Base-by-base conservation (phyloP, 2,888 invertebrate genomes). In the Nineta flava region DNA sequence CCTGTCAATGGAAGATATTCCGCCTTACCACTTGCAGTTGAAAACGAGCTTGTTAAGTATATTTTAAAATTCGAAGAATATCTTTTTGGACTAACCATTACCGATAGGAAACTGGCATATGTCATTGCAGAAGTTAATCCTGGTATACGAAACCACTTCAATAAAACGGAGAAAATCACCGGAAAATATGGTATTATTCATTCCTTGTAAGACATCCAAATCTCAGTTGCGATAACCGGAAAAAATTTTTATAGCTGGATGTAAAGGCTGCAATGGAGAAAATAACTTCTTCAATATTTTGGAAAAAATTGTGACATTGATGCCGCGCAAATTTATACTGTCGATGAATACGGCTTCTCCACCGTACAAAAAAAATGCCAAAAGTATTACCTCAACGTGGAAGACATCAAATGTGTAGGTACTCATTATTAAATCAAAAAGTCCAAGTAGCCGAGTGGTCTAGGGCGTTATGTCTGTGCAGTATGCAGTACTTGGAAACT, bases 321-420 rank as follows among this genome's bases (percentile, higher is more conserved):
- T 44, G 44, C 46, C 21, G 46, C 44, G 38, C 46, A 51, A 26
- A 51, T 51, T 9, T 53, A 40, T 34, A 54, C 53, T 41, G 53
- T 53, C n/a, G 54, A 54, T 35, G 54, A 54, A 47, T 38, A 49
- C 12, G 54, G 53, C 6, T 52, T 50, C 31, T 50, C 54, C 7
- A 51, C 53, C 31, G 51, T 54, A 6, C 52, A 54, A 48, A 50
- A 42, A 51, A 52, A 44, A 42, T 40, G 10, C 15, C 45, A 44
- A 51, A 54, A 46, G 41, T 53, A n/a, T 12, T 53, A 45, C 46
- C 50, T 42, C 31, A 12, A 10, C 48, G 47, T 50, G 54, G 54
- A 32, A 56, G 56, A 46, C 49, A 51, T 41, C 52, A 55, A 48
- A 51, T 54, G 9, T 52, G 54, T n/a, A n/a, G n/a, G n/a, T n/a